Evolutionary conservation across 2,113 vertebrate species (phyloP).

Genomic region (Baryphthengus martii): DNA sequence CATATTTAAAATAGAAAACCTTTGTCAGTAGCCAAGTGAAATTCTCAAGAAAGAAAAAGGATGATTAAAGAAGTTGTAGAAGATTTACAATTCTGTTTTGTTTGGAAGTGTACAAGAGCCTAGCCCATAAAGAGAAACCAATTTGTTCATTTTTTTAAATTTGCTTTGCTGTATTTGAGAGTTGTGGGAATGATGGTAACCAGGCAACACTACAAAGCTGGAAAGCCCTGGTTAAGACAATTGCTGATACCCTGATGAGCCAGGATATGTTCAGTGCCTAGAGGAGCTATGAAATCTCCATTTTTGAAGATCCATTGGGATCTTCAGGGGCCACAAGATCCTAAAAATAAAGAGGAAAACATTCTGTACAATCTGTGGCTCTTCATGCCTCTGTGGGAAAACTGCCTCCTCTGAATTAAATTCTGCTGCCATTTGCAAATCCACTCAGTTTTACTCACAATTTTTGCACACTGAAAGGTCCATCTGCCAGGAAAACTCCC

Average conservation of each 20-base stretch:
- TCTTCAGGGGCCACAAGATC: background rate
- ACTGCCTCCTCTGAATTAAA: background rate
- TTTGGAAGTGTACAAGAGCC: slow-evolving; percentile 2
- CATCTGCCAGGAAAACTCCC: background rate
- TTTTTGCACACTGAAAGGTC: background rate
- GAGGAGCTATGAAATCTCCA: background rate
- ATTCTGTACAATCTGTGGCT: background rate
- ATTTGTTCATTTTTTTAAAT: background rate
- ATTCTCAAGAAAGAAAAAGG: background rate
- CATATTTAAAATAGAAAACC: background rate
- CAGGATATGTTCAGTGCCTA: background rate
- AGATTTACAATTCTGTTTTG: slow-evolving; percentile 25
- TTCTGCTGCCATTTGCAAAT: background rate
- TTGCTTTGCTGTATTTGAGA: slow-evolving; percentile 46
- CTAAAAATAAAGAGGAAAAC: slow-evolving; percentile 8
- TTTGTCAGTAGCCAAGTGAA: background rate
- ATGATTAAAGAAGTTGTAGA: background rate
- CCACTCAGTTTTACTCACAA: background rate
- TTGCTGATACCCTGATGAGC: slow-evolving; percentile 30
- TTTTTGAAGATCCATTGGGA: background rate
- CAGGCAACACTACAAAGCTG: slow-evolving; percentile 59
- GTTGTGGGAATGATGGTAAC: slow-evolving; percentile 52
- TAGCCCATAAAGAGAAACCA: background rate
- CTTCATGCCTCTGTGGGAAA: background rate
- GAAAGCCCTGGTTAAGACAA: slow-evolving; percentile 53